These are phyloP conservation scores for Branchinecta lynchi DNA, from an alignment of 1,140 invertebrate genomes.

Conservation along the genomic window DNA sequence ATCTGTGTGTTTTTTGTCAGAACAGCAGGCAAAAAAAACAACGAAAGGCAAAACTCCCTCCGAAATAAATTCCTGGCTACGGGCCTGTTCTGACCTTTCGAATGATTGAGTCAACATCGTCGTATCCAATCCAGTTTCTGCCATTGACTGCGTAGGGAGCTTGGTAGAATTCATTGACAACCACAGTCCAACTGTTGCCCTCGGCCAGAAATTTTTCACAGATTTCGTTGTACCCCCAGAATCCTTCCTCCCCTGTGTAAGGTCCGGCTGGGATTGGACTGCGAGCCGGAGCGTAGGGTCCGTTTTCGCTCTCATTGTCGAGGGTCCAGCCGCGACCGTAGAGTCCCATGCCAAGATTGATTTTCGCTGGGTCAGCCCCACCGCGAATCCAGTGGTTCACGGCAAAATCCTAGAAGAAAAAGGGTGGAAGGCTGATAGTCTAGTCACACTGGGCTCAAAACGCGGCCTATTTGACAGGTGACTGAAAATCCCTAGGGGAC, in stretches of 20 bases:
- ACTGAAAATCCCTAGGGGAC: too few species aligned
- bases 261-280: conserved; percentile 45
- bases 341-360: conserved; percentile 46
- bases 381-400: conserved; percentile 36
- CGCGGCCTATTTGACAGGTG: too few species aligned
- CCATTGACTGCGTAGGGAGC: conserved; percentile 46
- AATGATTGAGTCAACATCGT: conserved; percentile 35
- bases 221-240: conserved; percentile 59
- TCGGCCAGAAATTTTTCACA: conserved; percentile 19
- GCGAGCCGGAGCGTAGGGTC: conserved; percentile 36
- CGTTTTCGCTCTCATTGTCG: conserved; percentile 31
- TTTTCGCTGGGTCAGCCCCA: conserved; percentile 40
- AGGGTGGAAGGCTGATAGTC: not conserved
- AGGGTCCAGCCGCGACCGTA: conserved; percentile 51
- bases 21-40: too few species aligned
- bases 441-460: not conserved
- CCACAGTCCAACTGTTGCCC: conserved; percentile 24
- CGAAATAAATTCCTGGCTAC: too few species aligned
- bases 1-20: too few species aligned
- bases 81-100: too few species aligned
- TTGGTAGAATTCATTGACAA: conserved; percentile 38
- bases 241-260: conserved; percentile 49
- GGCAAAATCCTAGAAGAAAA: conserved; percentile 23
- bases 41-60: too few species aligned
- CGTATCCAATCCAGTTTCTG: conserved; percentile 57